phyloP scores from a whole-genome alignment of 2,888 invertebrate genomes.

The Neoascia interrupta region DNA sequence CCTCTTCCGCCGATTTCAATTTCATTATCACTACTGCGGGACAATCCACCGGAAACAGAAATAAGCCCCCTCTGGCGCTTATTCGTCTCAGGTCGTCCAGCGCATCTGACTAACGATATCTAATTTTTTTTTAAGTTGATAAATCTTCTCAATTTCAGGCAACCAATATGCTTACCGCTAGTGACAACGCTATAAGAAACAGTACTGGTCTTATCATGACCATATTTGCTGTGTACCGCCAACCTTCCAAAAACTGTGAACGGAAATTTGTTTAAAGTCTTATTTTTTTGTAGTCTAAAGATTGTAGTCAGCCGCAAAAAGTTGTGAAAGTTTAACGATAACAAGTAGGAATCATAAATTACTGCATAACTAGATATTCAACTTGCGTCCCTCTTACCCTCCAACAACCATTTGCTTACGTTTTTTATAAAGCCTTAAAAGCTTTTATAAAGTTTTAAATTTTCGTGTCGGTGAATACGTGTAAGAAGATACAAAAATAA shows the following conservation, averaged over 20 bases:
- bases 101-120: constrained; percentile 8
- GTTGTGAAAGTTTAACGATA: too few relatives aligned
- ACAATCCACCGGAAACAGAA: constrained; percentile 27
- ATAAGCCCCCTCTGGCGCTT: constrained; percentile 14
- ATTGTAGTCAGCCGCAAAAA: too few relatives aligned
- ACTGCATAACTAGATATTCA: too few relatives aligned
- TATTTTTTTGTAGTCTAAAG: too few relatives aligned
- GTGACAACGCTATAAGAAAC: background rate
- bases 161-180: constrained; percentile 16
- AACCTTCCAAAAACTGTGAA: background rate
- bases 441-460: too few relatives aligned
- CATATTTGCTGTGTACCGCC: constrained; percentile 3
- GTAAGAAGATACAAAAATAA: too few relatives aligned
- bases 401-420: too few relatives aligned
- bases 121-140: too few relatives aligned
- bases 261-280: background rate
- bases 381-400: too few relatives aligned
- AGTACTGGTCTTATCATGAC: constrained; percentile 16
- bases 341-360: too few relatives aligned
- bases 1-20: constrained; percentile 3
- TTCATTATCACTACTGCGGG: constrained; percentile 21
- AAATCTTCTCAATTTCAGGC: background rate
- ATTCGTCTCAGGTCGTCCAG: background rate
- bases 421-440: too few relatives aligned
- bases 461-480: too few relatives aligned